Evolutionary conservation across 2,888 invertebrate species (phyloP), one percentile per base, ranked within the genome.

Genomic region (Volucella bombylans): DNA sequence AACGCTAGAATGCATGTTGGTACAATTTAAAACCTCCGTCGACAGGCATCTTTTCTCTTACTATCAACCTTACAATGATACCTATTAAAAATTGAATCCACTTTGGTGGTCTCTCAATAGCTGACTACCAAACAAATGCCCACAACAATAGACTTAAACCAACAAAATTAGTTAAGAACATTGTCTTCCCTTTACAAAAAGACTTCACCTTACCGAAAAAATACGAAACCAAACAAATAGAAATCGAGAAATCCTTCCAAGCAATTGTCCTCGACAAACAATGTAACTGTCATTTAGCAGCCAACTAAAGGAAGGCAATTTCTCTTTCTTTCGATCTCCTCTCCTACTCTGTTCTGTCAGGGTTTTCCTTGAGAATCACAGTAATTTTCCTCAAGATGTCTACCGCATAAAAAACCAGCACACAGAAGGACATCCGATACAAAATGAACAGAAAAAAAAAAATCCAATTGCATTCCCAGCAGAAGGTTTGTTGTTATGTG

Each of bases 131-230:
- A 43, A 57, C 50, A 72, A 64, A 57, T 73, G 12, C 15, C 43
- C 49, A 61, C 65, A 59, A 80, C 64, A 83, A 83, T 69, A 62
- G 71, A 10, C 41, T 12, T 67, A 85, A 85, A 81, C 62, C 81
- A 85, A 85, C 81, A 85, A 79, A 85, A 81, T 85, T 81, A 85
- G 85, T 64, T 10, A 77, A 62, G 49, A 39, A 39, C 57, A 85
- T 77, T 81, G 85, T 47, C 23, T 71, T 38, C 52, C 68, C 50
- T 43, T 64, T 64, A 45, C 6, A 31, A 31, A 31, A 31, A 57
- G n/a, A 65, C 10, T 23, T 76, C 45, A 50, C 43, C n/a, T 41
- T 11, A 57, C 23, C 55, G 79, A 73, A 71, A n/a, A 45, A 39
- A 41, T 47, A 41, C 14, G 23, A 67, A 10, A 15, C 41, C 18